These are phyloP conservation scores for Cheilinus undulatus DNA, from an alignment of 2,113 vertebrate genomes.

Conservation along the genomic window DNA sequence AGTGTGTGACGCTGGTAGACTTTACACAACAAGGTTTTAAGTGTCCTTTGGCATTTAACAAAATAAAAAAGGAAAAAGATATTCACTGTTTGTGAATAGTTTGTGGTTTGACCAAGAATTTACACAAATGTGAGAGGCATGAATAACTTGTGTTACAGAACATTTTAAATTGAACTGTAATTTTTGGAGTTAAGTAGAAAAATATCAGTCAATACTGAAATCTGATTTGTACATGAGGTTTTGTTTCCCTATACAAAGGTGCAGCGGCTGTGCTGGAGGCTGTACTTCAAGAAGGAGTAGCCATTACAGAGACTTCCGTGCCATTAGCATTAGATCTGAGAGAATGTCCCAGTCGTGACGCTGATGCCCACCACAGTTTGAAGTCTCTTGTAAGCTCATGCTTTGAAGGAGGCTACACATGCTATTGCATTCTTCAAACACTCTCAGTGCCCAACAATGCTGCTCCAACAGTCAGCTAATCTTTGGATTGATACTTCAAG, in stretches of 20 bases:
- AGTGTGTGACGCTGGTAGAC: not conserved
- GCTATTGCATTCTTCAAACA: constrained; percentile 72
- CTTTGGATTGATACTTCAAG: constrained; percentile 54
- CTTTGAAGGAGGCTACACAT: constrained; percentile 28
- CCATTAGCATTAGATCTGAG: constrained; percentile 15
- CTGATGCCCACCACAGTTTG: constrained; percentile 40
- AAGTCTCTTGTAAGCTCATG: constrained; percentile 45
- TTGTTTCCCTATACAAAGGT: not conserved
- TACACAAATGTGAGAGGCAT: too few relatives aligned
- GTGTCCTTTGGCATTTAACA: too few relatives aligned
- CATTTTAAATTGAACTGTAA: not conserved
- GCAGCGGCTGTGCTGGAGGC: constrained; percentile 6
- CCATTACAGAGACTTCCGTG: constrained; percentile 3
- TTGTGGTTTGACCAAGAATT: too few relatives aligned
- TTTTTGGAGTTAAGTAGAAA: not conserved
- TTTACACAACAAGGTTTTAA: not conserved
- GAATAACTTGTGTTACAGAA: too few relatives aligned
- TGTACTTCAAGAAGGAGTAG: not conserved
- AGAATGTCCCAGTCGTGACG: constrained; percentile 3
- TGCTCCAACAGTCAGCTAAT: constrained; percentile 66
- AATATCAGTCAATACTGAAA: not conserved
- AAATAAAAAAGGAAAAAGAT: too few relatives aligned
- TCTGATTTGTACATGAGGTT: not conserved
- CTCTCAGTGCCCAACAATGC: constrained; percentile 39
- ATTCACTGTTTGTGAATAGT: too few relatives aligned